phyloP scores from a whole-genome alignment of 1,140 invertebrate genomes.

The Dinoponera quadriceps region DNA sequence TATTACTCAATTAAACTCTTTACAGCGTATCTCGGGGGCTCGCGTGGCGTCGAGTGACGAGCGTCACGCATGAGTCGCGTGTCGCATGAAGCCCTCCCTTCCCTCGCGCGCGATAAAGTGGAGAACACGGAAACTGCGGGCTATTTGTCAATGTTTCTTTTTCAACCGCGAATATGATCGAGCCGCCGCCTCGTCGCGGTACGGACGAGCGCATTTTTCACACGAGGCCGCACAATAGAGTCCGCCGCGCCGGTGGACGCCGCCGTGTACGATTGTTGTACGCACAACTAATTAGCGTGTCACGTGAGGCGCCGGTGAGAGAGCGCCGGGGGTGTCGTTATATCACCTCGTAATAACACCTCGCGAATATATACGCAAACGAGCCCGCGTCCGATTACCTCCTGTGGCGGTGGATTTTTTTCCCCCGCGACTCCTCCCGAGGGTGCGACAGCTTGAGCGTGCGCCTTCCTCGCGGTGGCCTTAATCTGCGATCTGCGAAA shows the following conservation, averaged over 20 bases:
- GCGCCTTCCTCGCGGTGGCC: not conserved
- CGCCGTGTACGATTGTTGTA: not conserved
- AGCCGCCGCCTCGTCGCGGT: not conserved
- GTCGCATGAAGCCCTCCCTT: slow-evolving; percentile 52
- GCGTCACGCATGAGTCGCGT: slow-evolving; percentile 73
- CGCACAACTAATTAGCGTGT: slow-evolving; percentile 38
- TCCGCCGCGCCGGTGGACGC: not conserved
- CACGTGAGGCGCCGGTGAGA: slow-evolving; percentile 12
- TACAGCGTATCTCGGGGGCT: slow-evolving; percentile 34
- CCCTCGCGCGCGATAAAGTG: slow-evolving; percentile 72
- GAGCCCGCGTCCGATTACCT: slow-evolving; percentile 9
- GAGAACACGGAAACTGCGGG: slow-evolving; percentile 41
- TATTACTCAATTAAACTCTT: slow-evolving; percentile 73
- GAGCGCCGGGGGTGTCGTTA: no score
- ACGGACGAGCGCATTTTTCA: slow-evolving; percentile 26
- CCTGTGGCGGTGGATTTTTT: not conserved
- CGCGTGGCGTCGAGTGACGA: slow-evolving; percentile 45
- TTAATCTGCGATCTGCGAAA: slow-evolving; percentile 45
- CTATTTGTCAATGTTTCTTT: slow-evolving; percentile 74
- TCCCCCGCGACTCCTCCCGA: not conserved
- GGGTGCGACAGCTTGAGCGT: slow-evolving; percentile 3
- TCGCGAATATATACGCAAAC: slow-evolving; percentile 20
- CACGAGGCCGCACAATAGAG: not conserved
- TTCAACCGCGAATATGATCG: slow-evolving; percentile 38
- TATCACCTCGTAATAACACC: slow-evolving; percentile 43